Evolutionary conservation across 2,888 invertebrate genomes (phyloP), one percentile per base, ranked within the genome.

Genomic region (Cataglyphis altisquamis): DNA sequence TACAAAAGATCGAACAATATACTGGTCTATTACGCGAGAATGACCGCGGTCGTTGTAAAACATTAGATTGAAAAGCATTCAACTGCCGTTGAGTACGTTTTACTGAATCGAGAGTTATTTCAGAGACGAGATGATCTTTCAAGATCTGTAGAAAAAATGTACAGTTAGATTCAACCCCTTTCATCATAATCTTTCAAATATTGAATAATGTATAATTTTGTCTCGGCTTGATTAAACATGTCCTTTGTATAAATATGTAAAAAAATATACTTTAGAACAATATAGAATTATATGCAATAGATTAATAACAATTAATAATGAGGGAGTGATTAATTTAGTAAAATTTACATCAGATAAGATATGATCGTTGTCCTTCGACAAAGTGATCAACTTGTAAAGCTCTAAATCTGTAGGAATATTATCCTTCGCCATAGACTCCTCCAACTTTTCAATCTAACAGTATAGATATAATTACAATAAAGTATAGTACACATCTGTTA

Each of bases 1-100:
- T 78, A 78, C 68, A 78, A 68, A 68, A 78, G 41, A 25, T 68
- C 45, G 1, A 4, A 68, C n/a, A 78, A 12, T 5, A 45, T 25
- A 25, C 32, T 1, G 78, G 36, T 6, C 45, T 78, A 15, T 57
- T 21, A 3, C 0, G 18, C 4, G 15, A 3, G 6, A 60, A 45
- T 4, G 1, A 0, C 29, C 6, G 66, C 12, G 9, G n/a, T 29
- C 41, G 64, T 25, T 48, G 63, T 32, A 12, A 0, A 25, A 41
- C 6, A 36, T 29, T 29, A 5, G 1, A 6, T 63, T 21, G 10
- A 3, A 6, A 18, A 32, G 39, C 5, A 21, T 8, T 5, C 9
- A 3, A 0, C 10, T 8, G 52, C 3, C 18, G n/a, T 70, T 8
- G 0, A 9, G 0, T 0, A 8, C 18, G 1, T 32, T 4, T 39